Percentiles rank a stretch among this genome's conserved stretches.
These are phyloP conservation scores for Microcebus lehilahytsara DNA, from an alignment of 2,113 vertebrate species.

Conservation along the genomic window DNA sequence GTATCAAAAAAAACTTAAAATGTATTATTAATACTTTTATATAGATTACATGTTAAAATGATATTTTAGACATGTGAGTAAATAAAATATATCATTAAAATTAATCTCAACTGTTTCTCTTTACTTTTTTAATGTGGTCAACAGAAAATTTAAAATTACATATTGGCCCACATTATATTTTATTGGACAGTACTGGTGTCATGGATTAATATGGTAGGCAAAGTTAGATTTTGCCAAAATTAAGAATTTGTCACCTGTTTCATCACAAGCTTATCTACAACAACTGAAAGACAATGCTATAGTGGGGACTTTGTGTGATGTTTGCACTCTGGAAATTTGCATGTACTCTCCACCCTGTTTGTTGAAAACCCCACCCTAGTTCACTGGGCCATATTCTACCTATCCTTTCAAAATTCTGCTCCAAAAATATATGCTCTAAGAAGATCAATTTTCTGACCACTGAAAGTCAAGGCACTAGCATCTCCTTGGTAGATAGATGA, in stretches of 20 bases:
- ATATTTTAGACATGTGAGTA: background rate
- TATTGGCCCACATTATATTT: background rate
- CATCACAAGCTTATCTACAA: background rate
- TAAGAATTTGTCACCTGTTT: background rate
- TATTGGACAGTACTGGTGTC: background rate
- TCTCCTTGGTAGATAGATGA: background rate
- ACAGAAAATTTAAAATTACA: background rate
- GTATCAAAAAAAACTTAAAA: background rate
- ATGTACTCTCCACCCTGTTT: background rate
- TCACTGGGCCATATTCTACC: background rate
- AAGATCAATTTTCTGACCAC: background rate
- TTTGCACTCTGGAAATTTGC: background rate
- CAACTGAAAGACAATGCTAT: background rate
- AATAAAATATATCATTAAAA: conserved; percentile 15
- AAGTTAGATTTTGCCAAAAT: conserved; percentile 1
- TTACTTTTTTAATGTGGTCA: background rate
- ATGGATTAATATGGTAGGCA: background rate
- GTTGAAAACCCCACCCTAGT: background rate
- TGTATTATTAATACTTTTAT: background rate
- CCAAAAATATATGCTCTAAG: background rate
- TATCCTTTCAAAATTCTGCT: background rate
- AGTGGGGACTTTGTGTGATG: accelerated
- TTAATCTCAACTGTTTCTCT: conserved; percentile 14
- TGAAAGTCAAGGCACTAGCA: background rate
- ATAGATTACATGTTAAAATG: background rate